These are phyloP conservation scores for Ptilodon capucinus DNA, from an alignment of 2,888 invertebrate species.

Conservation along the genomic window DNA sequence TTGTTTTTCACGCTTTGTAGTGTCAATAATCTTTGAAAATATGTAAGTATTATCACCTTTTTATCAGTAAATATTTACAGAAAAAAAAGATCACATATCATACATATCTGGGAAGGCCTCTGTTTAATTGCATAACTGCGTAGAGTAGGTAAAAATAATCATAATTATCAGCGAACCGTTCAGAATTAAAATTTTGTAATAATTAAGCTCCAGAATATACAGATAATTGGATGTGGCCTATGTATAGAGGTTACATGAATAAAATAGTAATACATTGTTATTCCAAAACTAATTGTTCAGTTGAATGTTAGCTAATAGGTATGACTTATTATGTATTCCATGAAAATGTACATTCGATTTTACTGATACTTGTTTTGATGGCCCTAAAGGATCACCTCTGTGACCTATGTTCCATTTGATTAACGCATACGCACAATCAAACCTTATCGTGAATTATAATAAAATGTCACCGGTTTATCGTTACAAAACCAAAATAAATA, in stretches of 20 bases:
- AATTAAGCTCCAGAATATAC: background rate
- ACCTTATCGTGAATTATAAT: background rate
- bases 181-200: background rate
- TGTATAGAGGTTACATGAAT: slow-evolving; percentile 17
- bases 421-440: slow-evolving; percentile 1
- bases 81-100: too few relatives aligned
- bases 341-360: background rate
- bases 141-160: background rate
- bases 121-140: background rate
- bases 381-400: slow-evolving; percentile 8
- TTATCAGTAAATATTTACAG: too few relatives aligned
- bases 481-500: background rate
- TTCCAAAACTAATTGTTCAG: background rate
- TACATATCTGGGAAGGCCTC: too few relatives aligned
- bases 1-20: too few relatives aligned
- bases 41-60: too few relatives aligned
- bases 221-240: slow-evolving; percentile 18
- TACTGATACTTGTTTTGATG: background rate
- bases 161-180: background rate
- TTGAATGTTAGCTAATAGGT: background rate
- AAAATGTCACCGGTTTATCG: background rate
- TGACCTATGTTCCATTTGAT: slow-evolving; percentile 17
- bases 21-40: too few relatives aligned
- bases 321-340: background rate
- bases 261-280: slow-evolving; percentile 6